phyloP scores from a whole-genome alignment of 2,113 vertebrate species.

The Corythornis cristatus region DNA sequence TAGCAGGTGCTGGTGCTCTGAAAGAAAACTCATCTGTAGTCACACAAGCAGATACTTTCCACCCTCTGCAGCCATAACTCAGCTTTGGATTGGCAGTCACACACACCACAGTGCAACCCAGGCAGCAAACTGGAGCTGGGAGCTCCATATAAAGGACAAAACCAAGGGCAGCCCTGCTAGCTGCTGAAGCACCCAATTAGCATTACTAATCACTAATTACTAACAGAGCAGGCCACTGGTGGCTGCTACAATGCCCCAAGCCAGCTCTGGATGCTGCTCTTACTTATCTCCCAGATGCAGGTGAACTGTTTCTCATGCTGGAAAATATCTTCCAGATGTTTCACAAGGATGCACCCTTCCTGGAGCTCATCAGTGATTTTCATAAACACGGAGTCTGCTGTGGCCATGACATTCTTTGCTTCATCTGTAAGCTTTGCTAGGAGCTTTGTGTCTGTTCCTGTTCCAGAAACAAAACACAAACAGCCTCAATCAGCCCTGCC shows the following conservation, averaged over 20 bases:
- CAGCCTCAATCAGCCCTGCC: not conserved
- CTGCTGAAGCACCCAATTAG: not conserved
- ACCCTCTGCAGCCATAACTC: not conserved
- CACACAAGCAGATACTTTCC: not conserved
- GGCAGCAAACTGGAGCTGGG: not conserved
- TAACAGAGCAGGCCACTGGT: not conserved
- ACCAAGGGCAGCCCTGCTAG: not conserved
- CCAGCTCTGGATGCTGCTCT: not conserved
- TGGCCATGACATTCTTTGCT: slow-evolving; percentile 70
- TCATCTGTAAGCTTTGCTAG: slow-evolving; percentile 74
- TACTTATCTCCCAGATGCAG: slow-evolving; percentile 81
- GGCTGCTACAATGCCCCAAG: not conserved
- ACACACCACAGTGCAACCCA: not conserved
- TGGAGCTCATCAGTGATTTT: slow-evolving; percentile 40
- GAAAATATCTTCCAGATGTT: slow-evolving; percentile 76
- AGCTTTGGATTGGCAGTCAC: not conserved
- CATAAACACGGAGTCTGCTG: slow-evolving; percentile 72
- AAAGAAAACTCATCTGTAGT: not conserved
- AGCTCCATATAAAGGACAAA: not conserved
- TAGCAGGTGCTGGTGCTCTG: slow-evolving; percentile 14
- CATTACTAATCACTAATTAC: not conserved
- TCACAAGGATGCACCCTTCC: slow-evolving; percentile 68
- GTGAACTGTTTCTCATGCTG: slow-evolving; percentile 61
- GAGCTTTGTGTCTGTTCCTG: slow-evolving; percentile 76
- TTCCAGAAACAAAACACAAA: not conserved